Evolutionary conservation across 2,888 invertebrate genomes (phyloP), one percentile per base, ranked within the genome.

Genomic region (Acanthosepion lycidas): DNA sequence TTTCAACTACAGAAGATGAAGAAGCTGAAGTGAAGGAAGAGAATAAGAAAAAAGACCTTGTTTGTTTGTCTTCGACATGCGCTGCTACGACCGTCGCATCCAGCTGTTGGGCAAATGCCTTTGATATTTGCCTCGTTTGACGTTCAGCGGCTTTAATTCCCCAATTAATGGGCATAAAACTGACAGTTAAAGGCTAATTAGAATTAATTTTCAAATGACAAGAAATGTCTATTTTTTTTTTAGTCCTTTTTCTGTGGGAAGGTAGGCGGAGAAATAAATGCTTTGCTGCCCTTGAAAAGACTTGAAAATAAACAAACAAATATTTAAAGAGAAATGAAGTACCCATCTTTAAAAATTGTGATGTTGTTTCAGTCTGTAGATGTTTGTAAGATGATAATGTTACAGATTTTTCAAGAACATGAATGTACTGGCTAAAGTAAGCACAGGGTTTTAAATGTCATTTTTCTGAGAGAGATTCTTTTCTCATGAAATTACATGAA

Each of bases 91-190:
- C n/a, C 33, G 78, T 78, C 78, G 78, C 18, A 78, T 78, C 78
- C 78, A 78, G 78, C n/a, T 78, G 78, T 33, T 33, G n/a, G n/a
- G 78, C 78, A 78, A 78, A 78, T n/a, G 78, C n/a, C 78, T 78
- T 78, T 78, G 78, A 78, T 78, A 78, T 78, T 78, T 78, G 78
- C 78, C n/a, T 78, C 78, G 12, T n/a, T n/a, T 78, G 78, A 78
- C 78, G 78, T 78, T 78, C 78, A 33, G n/a, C 78, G n/a, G 78
- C n/a, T 78, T 78, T n/a, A n/a, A 78, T 78, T 78, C 33, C n/a
- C 33, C 78, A 78, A 78, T 78, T 78, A 78, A 78, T 78, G n/a
- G n/a, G 78, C n/a, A 78, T 78, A 78, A 78, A 78, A 78, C 78
- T 78, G 78, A 78, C 78, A 78, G 78, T 78, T 78, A 12, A 78